Percentiles rank a stretch among this genome's conserved stretches.
Conservation (phyloP, 1,140 invertebrate species). For the Harlomillsia oculata region DNA sequence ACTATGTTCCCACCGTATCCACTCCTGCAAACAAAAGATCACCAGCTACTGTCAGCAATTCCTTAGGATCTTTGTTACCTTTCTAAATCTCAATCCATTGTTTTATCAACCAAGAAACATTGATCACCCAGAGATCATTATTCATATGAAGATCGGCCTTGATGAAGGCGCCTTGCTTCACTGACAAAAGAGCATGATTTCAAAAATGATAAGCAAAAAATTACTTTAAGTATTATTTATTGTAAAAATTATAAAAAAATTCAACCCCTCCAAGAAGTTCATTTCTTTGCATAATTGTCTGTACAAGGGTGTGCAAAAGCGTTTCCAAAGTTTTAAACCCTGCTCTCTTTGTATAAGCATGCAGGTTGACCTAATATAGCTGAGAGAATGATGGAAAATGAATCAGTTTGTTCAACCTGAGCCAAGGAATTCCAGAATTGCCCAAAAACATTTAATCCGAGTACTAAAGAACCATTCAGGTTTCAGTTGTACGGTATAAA, state of each 20-base stretch:
- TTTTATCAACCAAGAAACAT: slow-evolving; percentile 8
- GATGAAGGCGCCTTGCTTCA: slow-evolving; percentile 1
- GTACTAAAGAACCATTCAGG: slow-evolving; percentile 8
- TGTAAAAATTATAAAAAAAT: slow-evolving; percentile 4
- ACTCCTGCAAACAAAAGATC: slow-evolving; percentile 76
- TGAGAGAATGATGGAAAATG: slow-evolving; percentile 59
- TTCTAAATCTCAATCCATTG: slow-evolving; percentile 23
- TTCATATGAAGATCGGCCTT: too few relatives aligned
- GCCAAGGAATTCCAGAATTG: slow-evolving; percentile 37
- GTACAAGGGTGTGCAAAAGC: slow-evolving; percentile 62
- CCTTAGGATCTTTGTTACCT: slow-evolving; percentile 53
- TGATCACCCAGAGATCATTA: not conserved
- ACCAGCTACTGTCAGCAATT: slow-evolving; percentile 67
- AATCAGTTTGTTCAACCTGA: slow-evolving; percentile 41
- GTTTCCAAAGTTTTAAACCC: slow-evolving; percentile 59
- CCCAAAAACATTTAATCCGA: slow-evolving; percentile 27
- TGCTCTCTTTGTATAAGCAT: slow-evolving; percentile 65
- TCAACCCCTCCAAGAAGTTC: slow-evolving; percentile 63
- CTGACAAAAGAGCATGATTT: slow-evolving; percentile 9
- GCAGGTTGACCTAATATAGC: slow-evolving; percentile 60
- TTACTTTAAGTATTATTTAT: not conserved
- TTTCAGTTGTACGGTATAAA: too few relatives aligned
- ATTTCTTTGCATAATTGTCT: slow-evolving; percentile 56
- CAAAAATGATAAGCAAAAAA: not conserved
- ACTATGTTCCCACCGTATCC: slow-evolving; percentile 62